Conservation (phyloP, 2,113 vertebrate genomes). For the Plotosus lineatus region DNA sequence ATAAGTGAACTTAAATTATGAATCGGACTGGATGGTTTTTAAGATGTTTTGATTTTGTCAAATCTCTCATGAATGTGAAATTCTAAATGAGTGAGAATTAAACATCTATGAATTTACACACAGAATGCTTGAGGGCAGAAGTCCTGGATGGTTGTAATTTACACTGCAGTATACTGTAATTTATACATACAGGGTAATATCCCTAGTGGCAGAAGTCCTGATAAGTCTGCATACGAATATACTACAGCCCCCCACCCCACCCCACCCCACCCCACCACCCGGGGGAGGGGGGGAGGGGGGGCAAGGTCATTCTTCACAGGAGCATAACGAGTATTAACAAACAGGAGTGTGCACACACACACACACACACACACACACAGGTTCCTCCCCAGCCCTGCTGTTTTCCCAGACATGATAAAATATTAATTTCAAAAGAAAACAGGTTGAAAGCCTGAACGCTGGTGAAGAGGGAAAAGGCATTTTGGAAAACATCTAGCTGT, state of each 20-base stretch:
- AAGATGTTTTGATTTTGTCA: neutral
- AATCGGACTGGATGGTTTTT: neutral
- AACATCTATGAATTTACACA: neutral
- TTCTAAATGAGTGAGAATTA: neutral
- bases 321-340: constrained; percentile 49
- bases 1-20: neutral
- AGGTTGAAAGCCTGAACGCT: constrained; percentile 18
- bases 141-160: constrained; percentile 1
- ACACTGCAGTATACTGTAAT: no score
- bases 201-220: constrained; percentile 37
- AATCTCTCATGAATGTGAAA: neutral
- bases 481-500: constrained; percentile 30
- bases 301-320: constrained; percentile 29
- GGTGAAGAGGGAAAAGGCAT: neutral
- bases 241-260: constrained; percentile 35
- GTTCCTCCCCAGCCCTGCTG: constrained; percentile 50
- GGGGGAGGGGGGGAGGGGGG: no score
- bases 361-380: constrained; percentile 52
- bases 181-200: constrained; percentile 47
- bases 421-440: constrained; percentile 39
- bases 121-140: neutral
- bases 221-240: constrained; percentile 43
- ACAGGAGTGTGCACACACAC: constrained; percentile 56
- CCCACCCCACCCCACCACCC: no score
- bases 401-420: constrained; percentile 50